phyloP scores from a whole-genome alignment of 30 jellyfish, hydroid and myxozoan species.

The Aurelia coerulea region DNA sequence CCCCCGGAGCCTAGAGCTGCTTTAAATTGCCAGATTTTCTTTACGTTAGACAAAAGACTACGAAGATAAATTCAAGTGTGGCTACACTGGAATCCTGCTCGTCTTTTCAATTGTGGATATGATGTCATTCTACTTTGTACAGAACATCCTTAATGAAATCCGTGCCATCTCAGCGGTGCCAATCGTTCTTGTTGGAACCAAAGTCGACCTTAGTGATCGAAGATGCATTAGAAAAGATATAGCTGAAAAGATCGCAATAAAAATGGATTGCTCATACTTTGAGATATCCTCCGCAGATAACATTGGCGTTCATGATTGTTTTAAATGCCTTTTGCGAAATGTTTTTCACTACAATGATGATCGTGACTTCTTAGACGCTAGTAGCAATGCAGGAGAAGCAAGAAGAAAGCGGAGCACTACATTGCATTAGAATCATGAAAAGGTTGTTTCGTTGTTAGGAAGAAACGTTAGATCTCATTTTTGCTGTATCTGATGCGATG shows the following conservation, averaged over 20 bases:
- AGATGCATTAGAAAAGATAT: slow-evolving; percentile 27
- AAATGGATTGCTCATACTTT: slow-evolving; percentile 23
- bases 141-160: slow-evolving; percentile 20
- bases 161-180: not conserved
- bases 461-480: no score
- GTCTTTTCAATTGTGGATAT: slow-evolving; percentile 47
- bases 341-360: not conserved
- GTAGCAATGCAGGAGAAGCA: no score
- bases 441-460: no score
- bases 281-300: slow-evolving; percentile 55
- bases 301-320: slow-evolving; percentile 29
- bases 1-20: not conserved
- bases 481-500: no score
- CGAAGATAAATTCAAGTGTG: not conserved
- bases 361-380: not conserved
- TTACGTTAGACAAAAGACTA: not conserved
- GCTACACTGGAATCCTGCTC: slow-evolving; percentile 30
- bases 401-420: no score
- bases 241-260: slow-evolving; percentile 38
- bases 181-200: slow-evolving; percentile 32
- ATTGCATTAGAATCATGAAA: no score
- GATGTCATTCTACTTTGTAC: slow-evolving; percentile 34
- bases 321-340: slow-evolving; percentile 8
- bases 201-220: slow-evolving; percentile 33
- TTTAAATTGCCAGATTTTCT: not conserved